Percentiles rank a stretch among this genome's conserved stretches.
These are phyloP conservation scores for Piezodorus guildinii DNA, from an alignment of 1,140 invertebrate genomes.

Conservation along the genomic window DNA sequence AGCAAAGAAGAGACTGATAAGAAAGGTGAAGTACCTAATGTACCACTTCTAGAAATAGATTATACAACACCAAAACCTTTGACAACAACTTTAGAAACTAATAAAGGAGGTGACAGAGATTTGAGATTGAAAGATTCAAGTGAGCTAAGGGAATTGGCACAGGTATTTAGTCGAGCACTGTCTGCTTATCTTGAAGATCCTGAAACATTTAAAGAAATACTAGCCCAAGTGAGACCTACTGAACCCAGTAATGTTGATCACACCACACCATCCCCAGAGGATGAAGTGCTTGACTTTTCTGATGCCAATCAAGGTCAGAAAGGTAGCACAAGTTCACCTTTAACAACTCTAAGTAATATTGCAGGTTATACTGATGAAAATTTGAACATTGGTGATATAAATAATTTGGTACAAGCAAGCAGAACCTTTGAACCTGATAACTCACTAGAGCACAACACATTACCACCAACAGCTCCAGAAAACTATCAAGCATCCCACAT, in stretches of 20 bases:
- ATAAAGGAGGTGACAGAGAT: constrained; percentile 35
- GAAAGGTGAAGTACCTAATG: no score
- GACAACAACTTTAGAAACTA: constrained; percentile 26
- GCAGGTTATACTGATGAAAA: constrained; percentile 4
- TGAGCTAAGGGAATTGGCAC: constrained; percentile 59
- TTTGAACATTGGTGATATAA: constrained; percentile 21
- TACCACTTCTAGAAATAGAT: not conserved
- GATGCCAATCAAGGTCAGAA: constrained; percentile 40
- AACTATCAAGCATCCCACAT: not conserved
- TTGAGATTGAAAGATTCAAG: constrained; percentile 27
- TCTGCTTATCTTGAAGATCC: constrained; percentile 71
- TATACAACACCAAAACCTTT: not conserved
- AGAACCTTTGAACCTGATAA: constrained; percentile 16
- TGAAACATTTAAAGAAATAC: constrained; percentile 56
- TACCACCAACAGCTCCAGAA: constrained; percentile 1
- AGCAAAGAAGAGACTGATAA: constrained; percentile 15
- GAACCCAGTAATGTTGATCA: constrained; percentile 41
- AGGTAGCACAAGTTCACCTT: constrained; percentile 11
- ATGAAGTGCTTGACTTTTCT: constrained; percentile 63
- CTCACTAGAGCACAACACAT: constrained; percentile 14
- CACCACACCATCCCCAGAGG: constrained; percentile 29
- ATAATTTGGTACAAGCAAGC: constrained; percentile 5
- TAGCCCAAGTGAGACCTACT: constrained; percentile 62
- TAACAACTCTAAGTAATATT: not conserved
- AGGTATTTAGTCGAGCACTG: constrained; percentile 68